A percentile compares a stretch with the other conserved stretches of the same genome.
Conservation (phyloP, 2,113 vertebrate species). For the Chlorodrepanis virens region DNA sequence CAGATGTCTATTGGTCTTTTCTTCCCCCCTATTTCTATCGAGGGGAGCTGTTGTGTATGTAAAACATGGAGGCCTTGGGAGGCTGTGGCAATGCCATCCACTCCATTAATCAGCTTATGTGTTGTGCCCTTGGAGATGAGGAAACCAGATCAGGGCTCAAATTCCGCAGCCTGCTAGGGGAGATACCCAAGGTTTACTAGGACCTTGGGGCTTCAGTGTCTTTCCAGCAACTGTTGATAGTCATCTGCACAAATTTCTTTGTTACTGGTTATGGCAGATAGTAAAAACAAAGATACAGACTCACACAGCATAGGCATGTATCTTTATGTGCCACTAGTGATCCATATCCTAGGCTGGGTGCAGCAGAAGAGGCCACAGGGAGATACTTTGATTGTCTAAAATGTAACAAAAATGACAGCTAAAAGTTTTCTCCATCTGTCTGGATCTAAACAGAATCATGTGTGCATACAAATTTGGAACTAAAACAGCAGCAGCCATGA, state of each 20-base stretch:
- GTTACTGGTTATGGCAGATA: slow-evolving; percentile 3
- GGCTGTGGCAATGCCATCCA: neutral
- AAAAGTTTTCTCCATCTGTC: slow-evolving; percentile 56
- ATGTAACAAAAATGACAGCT: slow-evolving; percentile 43
- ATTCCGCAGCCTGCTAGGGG: neutral
- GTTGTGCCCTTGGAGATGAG: neutral
- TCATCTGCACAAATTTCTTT: slow-evolving; percentile 30
- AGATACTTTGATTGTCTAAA: slow-evolving; percentile 38
- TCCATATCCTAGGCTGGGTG: slow-evolving; percentile 14
- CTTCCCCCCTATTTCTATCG: neutral
- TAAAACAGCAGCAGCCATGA: neutral
- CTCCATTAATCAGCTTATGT: neutral
- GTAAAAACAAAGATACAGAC: slow-evolving; percentile 12
- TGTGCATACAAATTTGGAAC: neutral
- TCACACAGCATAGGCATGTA: neutral
- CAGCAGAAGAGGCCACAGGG: slow-evolving; percentile 16
- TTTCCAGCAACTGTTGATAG: neutral
- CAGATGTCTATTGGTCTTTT: neutral
- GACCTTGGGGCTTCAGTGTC: neutral
- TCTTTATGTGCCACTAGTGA: slow-evolving; percentile 23
- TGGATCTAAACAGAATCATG: neutral
- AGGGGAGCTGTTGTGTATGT: neutral
- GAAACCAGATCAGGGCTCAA: neutral
- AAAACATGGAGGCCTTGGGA: neutral
- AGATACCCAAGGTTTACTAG: neutral